Evolutionary conservation across 2,888 invertebrate genomes (phyloP).

Genomic region (Blastobasis lacticolella): DNA sequence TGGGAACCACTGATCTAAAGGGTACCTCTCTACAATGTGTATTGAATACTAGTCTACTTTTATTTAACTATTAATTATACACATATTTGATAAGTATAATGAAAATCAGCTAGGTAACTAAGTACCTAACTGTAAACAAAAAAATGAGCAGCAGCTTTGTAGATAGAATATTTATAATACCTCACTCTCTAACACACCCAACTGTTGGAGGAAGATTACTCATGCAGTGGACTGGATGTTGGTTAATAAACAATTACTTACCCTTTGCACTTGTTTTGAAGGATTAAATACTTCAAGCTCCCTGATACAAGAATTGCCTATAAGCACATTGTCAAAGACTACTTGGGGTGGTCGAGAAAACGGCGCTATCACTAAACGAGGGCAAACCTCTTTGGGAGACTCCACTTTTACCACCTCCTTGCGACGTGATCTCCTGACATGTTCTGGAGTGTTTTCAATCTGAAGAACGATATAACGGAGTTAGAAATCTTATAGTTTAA

Average conservation of each 20-base stretch:
- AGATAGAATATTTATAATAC: too few relatives aligned
- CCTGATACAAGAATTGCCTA: slow-evolving; percentile 71
- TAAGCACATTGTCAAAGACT: slow-evolving; percentile 78
- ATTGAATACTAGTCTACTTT: too few relatives aligned
- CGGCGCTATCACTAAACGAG: slow-evolving; percentile 75
- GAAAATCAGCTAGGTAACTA: too few relatives aligned
- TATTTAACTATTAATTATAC: too few relatives aligned
- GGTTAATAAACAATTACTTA: slow-evolving; percentile 16
- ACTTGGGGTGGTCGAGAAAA: slow-evolving; percentile 80
- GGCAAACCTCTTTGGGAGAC: slow-evolving; percentile 57
- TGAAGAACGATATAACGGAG: slow-evolving; percentile 18
- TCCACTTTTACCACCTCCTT: slow-evolving; percentile 35
- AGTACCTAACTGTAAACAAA: too few relatives aligned
- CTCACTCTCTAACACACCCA: too few relatives aligned
- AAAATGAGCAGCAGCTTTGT: too few relatives aligned
- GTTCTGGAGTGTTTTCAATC: slow-evolving; percentile 69
- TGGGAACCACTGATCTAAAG: too few relatives aligned
- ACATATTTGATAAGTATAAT: too few relatives aligned
- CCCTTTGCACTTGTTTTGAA: slow-evolving; percentile 51
- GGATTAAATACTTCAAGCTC: slow-evolving; percentile 76
- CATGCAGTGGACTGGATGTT: too few relatives aligned
- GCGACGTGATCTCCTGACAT: slow-evolving; percentile 45
- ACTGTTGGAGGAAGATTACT: too few relatives aligned
- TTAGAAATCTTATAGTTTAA: not conserved
- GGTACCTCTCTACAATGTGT: too few relatives aligned